phyloP scores from a whole-genome alignment of 2,797 vertebrate species.

The Astyanax mexicanus region DNA sequence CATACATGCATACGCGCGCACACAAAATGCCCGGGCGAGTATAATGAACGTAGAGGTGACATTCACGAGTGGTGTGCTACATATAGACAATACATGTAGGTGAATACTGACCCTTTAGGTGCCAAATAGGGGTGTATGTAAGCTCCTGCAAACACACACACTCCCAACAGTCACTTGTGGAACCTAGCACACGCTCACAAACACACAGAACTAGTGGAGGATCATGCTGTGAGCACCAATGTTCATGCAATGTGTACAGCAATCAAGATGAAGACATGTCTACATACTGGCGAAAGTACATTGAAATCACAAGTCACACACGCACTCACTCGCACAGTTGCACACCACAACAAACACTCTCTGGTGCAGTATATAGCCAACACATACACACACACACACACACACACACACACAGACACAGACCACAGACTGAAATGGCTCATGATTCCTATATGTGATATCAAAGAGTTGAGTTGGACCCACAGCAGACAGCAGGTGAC shows the following conservation, averaged over 20 bases:
- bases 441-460: constrained; percentile 53
- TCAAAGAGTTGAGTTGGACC: constrained; percentile 53
- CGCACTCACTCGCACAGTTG: constrained; percentile 38
- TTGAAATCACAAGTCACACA: constrained; percentile 23
- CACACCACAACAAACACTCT: constrained; percentile 29
- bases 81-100: constrained; percentile 39
- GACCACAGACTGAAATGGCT: constrained; percentile 53
- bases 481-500: constrained; percentile 46
- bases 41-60: constrained; percentile 42
- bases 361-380: constrained; percentile 47
- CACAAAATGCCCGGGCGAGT: constrained; percentile 45
- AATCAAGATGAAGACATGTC: constrained; percentile 30
- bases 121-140: constrained; percentile 28
- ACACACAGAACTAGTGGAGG: constrained; percentile 37
- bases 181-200: constrained; percentile 17
- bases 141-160: constrained; percentile 26
- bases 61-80: constrained; percentile 46
- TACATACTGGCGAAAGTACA: constrained; percentile 34
- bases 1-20: constrained; percentile 13
- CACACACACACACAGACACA: too few species aligned
- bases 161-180: constrained; percentile 3
- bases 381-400: too few species aligned
- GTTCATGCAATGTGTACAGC: constrained; percentile 55
- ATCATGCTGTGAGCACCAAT: constrained; percentile 58
- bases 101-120: constrained; percentile 45